Conservation (phyloP, 2,888 invertebrate genomes). For the Chrysomela aeneicollis region DNA sequence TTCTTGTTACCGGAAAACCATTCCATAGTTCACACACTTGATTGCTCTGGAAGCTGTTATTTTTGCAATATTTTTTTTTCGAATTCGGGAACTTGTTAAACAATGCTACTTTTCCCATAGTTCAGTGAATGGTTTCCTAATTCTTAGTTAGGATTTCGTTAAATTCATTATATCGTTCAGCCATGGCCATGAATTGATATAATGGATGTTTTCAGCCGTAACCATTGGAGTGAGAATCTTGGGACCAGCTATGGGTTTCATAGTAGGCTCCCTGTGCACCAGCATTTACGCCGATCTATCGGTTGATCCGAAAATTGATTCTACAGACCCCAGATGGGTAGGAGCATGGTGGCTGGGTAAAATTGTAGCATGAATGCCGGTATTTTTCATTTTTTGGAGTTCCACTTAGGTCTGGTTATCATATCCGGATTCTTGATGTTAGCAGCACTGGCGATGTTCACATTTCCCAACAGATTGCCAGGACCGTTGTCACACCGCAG, state of each 20-base stretch:
- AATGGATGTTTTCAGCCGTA: constrained; percentile 70
- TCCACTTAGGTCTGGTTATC: constrained; percentile 76
- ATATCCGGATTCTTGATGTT: constrained; percentile 85
- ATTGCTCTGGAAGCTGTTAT: no score
- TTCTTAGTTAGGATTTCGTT: no score
- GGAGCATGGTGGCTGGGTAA: constrained; percentile 97
- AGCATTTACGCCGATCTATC: constrained; percentile 85
- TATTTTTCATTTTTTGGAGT: constrained; percentile 35
- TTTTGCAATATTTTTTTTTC: no score
- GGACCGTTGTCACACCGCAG: constrained; percentile 58
- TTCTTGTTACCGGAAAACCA: no score
- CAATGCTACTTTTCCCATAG: no score
- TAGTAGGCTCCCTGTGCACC: constrained; percentile 88
- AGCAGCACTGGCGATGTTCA: constrained; percentile 88
- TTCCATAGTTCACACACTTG: no score
- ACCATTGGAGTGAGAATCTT: constrained; percentile 91
- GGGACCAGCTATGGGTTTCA: constrained; percentile 90
- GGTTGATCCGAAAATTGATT: constrained; percentile 75
- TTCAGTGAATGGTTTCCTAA: no score
- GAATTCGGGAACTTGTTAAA: no score
- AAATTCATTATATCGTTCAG: no score
- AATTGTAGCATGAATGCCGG: neutral
- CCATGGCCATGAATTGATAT: neutral
- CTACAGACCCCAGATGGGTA: constrained; percentile 88
- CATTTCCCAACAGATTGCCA: constrained; percentile 83